Evolutionary conservation across 2,113 vertebrate genomes (phyloP), one percentile per base, ranked within the genome.

Genomic region (Neomonachus schauinslandi): DNA sequence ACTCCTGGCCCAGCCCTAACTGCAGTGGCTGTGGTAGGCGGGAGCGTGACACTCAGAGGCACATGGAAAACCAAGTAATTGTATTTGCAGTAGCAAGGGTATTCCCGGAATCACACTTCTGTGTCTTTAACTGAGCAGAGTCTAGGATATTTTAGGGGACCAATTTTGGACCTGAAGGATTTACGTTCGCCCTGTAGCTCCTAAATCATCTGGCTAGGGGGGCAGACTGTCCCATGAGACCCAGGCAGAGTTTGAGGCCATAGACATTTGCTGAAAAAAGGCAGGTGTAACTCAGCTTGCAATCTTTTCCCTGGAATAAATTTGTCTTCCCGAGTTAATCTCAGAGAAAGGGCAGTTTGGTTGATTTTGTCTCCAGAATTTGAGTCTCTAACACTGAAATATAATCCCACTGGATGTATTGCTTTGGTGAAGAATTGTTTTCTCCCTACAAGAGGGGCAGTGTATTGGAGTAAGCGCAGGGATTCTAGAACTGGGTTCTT

Each of bases 21-120:
- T 67, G 2, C 0, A 16, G 55, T 7, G 39, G 33, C 26, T 10
- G 4, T 7, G 22, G 1, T 33, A 10, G 5, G 31, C 18, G 80
- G 14, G 42, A 33, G 33, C 3, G 16, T 16, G 51, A 72, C 59
- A 16, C 63, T 69, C 28, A 7, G 26, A 21, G 46, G 36, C 36
- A 42, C 12, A 2, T 2, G 3, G 36, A 89, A 82, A 42, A 33
- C 46, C 42, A 15, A 24, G 18, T 12, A 11, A 19, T 4, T 42
- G 49, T 21, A 42, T 31, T 71, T 14, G 53, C 4, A 49, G 67
- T 15, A 88, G 92, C 24, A 63, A 33, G 26, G 49, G 24, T 46
- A 28, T 33, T 61, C 57, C 31, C n/a, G 65, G 57, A 46, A 10
- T 55, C 74, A 81, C 86, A 63, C 6, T 18, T 18, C 46, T 24